Percentiles rank a stretch among this genome's conserved stretches.
Evolutionary conservation across 1,140 invertebrate species (phyloP).

Genomic region (Eriocheir sinensis): DNA sequence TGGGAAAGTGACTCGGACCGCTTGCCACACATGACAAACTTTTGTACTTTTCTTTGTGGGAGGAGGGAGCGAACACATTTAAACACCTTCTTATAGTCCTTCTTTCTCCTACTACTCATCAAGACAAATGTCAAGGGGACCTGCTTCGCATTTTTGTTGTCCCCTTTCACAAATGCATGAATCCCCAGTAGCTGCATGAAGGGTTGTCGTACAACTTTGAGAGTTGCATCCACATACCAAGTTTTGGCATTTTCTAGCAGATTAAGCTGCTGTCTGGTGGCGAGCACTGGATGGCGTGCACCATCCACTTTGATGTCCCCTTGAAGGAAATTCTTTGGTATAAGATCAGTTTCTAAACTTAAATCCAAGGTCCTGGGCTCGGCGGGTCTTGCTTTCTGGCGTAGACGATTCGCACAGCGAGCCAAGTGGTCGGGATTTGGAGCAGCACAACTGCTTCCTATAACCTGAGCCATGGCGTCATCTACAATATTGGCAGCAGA

Average conservation of each 20-base stretch:
- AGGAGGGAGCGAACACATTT: neutral
- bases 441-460: neutral
- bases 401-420: neutral
- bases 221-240: slow-evolving; percentile 41
- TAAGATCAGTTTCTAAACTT: neutral
- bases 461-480: no score
- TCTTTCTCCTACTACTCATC: neutral
- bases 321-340: slow-evolving; percentile 46
- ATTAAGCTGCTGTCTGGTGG: neutral
- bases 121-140: neutral
- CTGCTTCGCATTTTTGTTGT: slow-evolving; percentile 28
- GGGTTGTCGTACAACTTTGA: neutral
- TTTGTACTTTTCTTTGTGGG: neutral
- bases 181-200: slow-evolving; percentile 6
- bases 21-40: slow-evolving; percentile 17
- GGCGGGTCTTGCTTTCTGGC: slow-evolving; percentile 19
- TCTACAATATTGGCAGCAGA: slow-evolving; percentile 26
- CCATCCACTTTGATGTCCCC: slow-evolving; percentile 5
- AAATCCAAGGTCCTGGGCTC: slow-evolving; percentile 26
- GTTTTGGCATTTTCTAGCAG: slow-evolving; percentile 41
- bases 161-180: slow-evolving; percentile 45
- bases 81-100: neutral
- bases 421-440: slow-evolving; percentile 19
- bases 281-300: slow-evolving; percentile 15
- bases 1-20: neutral